Evolutionary conservation across 2,797 vertebrate genomes (phyloP), one percentile per base, ranked within the genome.

Genomic region (Epinephelus awoara): DNA sequence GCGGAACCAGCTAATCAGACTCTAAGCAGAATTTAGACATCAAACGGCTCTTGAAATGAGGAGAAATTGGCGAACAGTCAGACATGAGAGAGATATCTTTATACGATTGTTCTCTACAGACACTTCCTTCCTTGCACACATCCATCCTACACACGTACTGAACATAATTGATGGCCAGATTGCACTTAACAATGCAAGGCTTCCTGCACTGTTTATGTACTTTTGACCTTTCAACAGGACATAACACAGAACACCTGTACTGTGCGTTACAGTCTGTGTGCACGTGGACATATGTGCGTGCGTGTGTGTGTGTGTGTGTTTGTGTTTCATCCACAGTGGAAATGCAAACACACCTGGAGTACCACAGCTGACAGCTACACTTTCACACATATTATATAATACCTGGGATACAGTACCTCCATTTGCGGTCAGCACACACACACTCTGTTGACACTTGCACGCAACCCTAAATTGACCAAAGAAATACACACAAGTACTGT

Each of bases 261-360:
- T 3, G 40, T 56, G 27, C 14, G 38, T 5, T 17, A 34, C 44
- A 7, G 58, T 18, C 42, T 27, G 56, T 76, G 72, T 67, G 49
- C 14, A 25, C 49, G 12, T 38, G 69, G 62, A 79, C 65, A 55
- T 54, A 42, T 29, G 57, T 71, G 72, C 57, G 56, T 55, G 73
- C 19, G 51, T 59, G 52, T 34, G 21, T 44, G 44, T 47, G 44
- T 17, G 44, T 47, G 44, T 46, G 44, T 46, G 44, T 46, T 15
- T 47, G 44, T 47, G 3, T 78, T 78, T 79, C 46, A 50, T 72
- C 77, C 78, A 58, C 71, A 40, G 29, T 88, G 82, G 83, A 90
- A 93, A 89, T 61, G 69, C 82, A 94, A 93, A 94, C 92, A 93
- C 91, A 94, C 89, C 93, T 94, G 91, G 68, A 73, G 70, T 1